Evolutionary conservation across 2,888 invertebrate species (phyloP).

Genomic region (Caenorhabditis becei): DNA sequence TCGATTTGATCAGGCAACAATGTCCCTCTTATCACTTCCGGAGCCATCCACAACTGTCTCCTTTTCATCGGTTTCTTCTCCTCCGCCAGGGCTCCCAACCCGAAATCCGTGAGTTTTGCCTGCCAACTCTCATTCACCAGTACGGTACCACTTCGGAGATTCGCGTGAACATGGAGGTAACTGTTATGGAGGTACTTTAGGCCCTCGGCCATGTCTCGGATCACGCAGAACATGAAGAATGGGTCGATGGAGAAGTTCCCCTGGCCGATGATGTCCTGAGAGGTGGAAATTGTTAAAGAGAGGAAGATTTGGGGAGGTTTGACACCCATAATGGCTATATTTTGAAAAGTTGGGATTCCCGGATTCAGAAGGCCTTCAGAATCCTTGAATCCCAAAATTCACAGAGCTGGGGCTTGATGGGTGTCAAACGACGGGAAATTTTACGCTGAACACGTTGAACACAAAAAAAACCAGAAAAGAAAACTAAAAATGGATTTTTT

Average conservation of each 20-base stretch:
- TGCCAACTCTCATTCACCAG: slow-evolving; percentile 77
- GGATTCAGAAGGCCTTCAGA: no score
- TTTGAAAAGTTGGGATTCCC: no score
- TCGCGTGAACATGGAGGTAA: slow-evolving; percentile 69
- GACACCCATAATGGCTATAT: no score
- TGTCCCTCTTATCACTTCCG: slow-evolving; percentile 72
- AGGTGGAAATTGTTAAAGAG: slow-evolving; percentile 5
- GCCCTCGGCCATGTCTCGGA: slow-evolving; percentile 72
- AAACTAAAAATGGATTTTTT: no score
- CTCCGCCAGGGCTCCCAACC: slow-evolving; percentile 56
- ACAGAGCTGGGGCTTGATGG: no score
- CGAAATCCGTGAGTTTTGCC: slow-evolving; percentile 65
- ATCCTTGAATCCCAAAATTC: no score
- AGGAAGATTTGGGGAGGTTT: background rate
- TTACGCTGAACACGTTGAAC: no score
- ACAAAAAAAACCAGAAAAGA: no score
- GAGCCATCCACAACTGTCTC: slow-evolving; percentile 75
- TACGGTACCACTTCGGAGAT: slow-evolving; percentile 71
- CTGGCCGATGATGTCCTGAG: slow-evolving; percentile 70
- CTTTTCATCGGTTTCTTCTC: slow-evolving; percentile 63
- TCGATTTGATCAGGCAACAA: slow-evolving; percentile 62
- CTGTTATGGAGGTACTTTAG: slow-evolving; percentile 69
- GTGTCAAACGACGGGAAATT: no score
- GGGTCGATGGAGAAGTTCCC: slow-evolving; percentile 73
- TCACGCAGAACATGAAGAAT: slow-evolving; percentile 73